Evolutionary conservation across 2,888 invertebrate species (phyloP).

Genomic region (Nemapogon koenigi): DNA sequence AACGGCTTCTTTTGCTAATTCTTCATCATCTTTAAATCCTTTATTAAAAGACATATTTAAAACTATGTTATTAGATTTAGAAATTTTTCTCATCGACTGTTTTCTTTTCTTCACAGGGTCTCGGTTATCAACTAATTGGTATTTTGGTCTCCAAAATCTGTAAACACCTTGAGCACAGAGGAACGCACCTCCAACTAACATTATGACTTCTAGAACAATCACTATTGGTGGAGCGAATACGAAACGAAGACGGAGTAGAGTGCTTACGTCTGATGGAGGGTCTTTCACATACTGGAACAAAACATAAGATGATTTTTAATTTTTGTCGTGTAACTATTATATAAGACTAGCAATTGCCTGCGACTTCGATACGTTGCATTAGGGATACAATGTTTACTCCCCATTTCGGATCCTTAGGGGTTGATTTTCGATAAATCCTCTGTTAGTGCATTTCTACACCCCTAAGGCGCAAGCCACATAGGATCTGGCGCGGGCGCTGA

Average conservation of each 20-base stretch:
- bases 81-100: conserved; percentile 16
- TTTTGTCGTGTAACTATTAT: no score
- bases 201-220: conserved; percentile 43
- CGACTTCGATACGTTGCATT: no score
- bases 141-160: conserved; percentile 35
- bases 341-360: no score
- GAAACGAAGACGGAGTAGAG: conserved; percentile 50
- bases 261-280: conserved; percentile 42
- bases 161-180: conserved; percentile 43
- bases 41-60: conserved; percentile 31
- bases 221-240: conserved; percentile 57
- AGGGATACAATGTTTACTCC: no score
- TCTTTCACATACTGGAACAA: conserved; percentile 39
- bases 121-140: conserved; percentile 27
- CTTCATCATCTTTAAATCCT: conserved; percentile 32
- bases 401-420: no score
- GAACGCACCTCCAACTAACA: conserved; percentile 48
- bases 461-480: no score
- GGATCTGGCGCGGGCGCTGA: no score
- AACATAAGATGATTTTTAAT: no score
- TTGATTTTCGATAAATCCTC: no score
- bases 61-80: conserved; percentile 17
- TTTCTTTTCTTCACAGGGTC: conserved; percentile 14
- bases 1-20: conserved; percentile 37
- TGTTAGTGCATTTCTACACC: no score